Conservation (phyloP, 2,797 vertebrate genomes). For the Odontamblyopus rebecca region DNA sequence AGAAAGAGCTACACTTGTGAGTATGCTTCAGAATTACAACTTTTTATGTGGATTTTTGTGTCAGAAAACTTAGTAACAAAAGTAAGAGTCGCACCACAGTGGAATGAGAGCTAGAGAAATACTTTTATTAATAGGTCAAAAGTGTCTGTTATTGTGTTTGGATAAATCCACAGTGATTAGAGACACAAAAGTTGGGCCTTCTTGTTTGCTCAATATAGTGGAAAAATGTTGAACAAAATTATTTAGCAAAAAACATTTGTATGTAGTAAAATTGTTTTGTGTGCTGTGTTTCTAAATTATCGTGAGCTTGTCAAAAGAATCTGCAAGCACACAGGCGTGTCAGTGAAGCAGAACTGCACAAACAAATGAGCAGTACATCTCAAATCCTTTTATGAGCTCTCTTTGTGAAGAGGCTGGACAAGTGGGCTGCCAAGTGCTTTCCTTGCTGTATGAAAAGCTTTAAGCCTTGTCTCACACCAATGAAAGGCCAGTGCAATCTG, state of each 20-base stretch:
- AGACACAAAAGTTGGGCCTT: conserved; percentile 17
- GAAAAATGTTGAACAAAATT: background rate
- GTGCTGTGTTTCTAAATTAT: background rate
- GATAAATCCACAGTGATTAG: conserved; percentile 40
- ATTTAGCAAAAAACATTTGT: background rate
- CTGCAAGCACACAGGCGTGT: conserved; percentile 23
- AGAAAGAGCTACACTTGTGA: conserved; percentile 61
- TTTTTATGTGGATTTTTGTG: conserved; percentile 51
- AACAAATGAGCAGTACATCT: conserved; percentile 76
- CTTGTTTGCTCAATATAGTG: background rate
- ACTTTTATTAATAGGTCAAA: conserved; percentile 43
- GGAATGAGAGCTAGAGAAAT: conserved; percentile 35
- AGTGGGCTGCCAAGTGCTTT: conserved; percentile 70
- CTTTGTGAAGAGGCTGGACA: conserved; percentile 62
- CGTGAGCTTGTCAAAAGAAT: conserved; percentile 4
- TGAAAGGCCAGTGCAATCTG: conserved; percentile 80
- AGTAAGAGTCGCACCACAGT: conserved; percentile 27
- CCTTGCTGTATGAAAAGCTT: conserved; percentile 75
- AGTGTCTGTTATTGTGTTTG: conserved; percentile 43
- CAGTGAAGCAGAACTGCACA: conserved; percentile 64
- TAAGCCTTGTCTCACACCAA: conserved; percentile 79
- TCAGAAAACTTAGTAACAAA: conserved; percentile 49
- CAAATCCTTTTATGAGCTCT: conserved; percentile 81
- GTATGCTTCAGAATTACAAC: conserved; percentile 62
- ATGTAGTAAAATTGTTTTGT: background rate